Base-by-base conservation (phyloP, 2,797 vertebrate species). In the Momotus momota region DNA sequence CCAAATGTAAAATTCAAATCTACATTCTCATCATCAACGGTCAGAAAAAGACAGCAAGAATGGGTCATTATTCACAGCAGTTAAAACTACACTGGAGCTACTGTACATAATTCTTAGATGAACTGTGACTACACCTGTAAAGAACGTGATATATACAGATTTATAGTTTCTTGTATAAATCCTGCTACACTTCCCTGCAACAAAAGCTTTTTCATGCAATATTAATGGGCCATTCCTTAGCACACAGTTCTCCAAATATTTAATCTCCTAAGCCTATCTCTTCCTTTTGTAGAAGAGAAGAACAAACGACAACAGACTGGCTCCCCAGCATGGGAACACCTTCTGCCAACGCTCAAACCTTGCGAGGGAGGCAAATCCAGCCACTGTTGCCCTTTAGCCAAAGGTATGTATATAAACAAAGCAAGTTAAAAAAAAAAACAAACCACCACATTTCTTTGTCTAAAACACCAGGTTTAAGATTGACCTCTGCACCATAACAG, bases 181-280 rank as follows among this genome's bases (percentile, higher is more conserved):
- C 83, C 77, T 70, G 51, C 81, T 88, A 79, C 20, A 80, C 66
- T 77, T 92, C 82, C 51, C 62, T 80, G 70, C 74, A 92, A 92
- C 81, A 97, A 97, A 96, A 75, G 73, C 79, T 96, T 97, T 96
- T 86, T 86, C 58, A 81, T 95, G 88, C 70, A 88, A 81, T 77
- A 89, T 94, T 97, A 86, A 77, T 13, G 60, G 57, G 79, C 61
- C 73, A 65, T 91, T 54, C 49, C 43, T 81, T 54, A 84, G 65
- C 43, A 62, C 12, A 79, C 58, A 62, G 52, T 92, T 93, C 71
- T 93, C 93, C 85, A 94, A 92, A 96, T 81, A 91, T 72, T 87
- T 91, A 83, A 94, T 84, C 51, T 29, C 73, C 51, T 87, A 79
- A 62, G 46, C 35, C 35, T 43, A 62, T 35, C 77, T 91, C 73